Evolutionary conservation across 92 coral and sea anemone species (phyloP).

Genomic region (Desmophyllum pertusum): DNA sequence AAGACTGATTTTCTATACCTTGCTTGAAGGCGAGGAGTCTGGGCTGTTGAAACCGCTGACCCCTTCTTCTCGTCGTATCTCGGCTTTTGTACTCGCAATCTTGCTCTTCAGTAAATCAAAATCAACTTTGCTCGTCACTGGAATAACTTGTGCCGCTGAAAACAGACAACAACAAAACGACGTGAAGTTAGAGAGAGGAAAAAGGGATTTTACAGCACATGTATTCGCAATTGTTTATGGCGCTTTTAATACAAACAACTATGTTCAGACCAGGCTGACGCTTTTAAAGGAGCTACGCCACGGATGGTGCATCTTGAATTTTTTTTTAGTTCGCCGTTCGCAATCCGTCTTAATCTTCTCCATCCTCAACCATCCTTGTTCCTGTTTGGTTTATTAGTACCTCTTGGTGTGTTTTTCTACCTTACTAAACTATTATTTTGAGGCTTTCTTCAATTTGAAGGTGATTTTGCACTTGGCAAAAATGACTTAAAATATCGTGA

Average conservation of each 20-base stretch:
- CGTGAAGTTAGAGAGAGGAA: background rate
- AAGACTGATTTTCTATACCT: conserved; percentile 46
- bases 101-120: conserved; percentile 91
- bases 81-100: conserved; percentile 92
- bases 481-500: no score
- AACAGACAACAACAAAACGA: background rate
- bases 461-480: no score
- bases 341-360: no score
- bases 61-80: conserved; percentile 91
- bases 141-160: conserved; percentile 90
- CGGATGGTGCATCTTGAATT: no score
- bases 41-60: conserved; percentile 60
- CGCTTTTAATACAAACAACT: background rate
- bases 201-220: background rate
- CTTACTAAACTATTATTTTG: no score
- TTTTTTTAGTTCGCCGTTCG: no score
- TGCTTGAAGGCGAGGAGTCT: conserved; percentile 74
- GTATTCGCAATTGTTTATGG: background rate
- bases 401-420: no score
- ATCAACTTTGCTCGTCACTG: conserved; percentile 91
- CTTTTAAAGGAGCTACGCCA: background rate
- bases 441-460: no score
- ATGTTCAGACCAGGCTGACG: background rate
- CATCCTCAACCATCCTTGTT: no score
- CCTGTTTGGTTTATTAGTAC: no score